A percentile compares a stretch with the other conserved stretches of the same genome.
Conservation (phyloP, 2,888 invertebrate species). For the Ganaspis brasiliensis region DNA sequence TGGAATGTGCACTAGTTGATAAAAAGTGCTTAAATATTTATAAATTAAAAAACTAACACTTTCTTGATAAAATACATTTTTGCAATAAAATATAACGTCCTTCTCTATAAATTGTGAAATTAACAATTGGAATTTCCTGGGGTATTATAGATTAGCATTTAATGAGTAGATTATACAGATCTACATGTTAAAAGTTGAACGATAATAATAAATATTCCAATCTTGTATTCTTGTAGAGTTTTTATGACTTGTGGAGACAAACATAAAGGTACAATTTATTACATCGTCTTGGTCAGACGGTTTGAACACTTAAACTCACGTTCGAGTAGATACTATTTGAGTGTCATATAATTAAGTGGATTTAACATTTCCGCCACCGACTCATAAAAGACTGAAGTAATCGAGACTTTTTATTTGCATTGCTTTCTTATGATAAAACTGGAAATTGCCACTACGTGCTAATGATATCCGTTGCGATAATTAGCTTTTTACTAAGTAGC, state of each 20-base stretch:
- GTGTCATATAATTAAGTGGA: slow-evolving; percentile 33
- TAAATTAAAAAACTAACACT: too few relatives aligned
- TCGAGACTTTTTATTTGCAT: slow-evolving; percentile 25
- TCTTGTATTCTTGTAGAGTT: slow-evolving; percentile 54
- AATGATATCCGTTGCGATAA: slow-evolving; percentile 17
- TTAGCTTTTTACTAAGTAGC: slow-evolving; percentile 30
- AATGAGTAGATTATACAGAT: neutral
- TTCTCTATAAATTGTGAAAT: too few relatives aligned
- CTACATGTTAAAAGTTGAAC: neutral
- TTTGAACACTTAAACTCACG: slow-evolving; percentile 15
- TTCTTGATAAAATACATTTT: too few relatives aligned
- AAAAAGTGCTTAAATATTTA: too few relatives aligned
- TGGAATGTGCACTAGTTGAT: too few relatives aligned
- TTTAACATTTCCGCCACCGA: slow-evolving; percentile 34
- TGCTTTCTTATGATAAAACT: slow-evolving; percentile 12
- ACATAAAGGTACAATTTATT: slow-evolving; percentile 62
- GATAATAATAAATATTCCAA: slow-evolving; percentile 5
- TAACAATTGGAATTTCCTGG: too few relatives aligned
- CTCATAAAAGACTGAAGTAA: slow-evolving; percentile 24
- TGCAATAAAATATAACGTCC: too few relatives aligned
- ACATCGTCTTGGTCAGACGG: slow-evolving; percentile 44
- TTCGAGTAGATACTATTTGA: slow-evolving; percentile 17
- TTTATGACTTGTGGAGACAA: slow-evolving; percentile 57
- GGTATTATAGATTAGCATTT: neutral
- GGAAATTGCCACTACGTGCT: slow-evolving; percentile 16